phyloP scores from a whole-genome alignment of 2,888 invertebrate genomes.

The Stenichneumon culpator region DNA sequence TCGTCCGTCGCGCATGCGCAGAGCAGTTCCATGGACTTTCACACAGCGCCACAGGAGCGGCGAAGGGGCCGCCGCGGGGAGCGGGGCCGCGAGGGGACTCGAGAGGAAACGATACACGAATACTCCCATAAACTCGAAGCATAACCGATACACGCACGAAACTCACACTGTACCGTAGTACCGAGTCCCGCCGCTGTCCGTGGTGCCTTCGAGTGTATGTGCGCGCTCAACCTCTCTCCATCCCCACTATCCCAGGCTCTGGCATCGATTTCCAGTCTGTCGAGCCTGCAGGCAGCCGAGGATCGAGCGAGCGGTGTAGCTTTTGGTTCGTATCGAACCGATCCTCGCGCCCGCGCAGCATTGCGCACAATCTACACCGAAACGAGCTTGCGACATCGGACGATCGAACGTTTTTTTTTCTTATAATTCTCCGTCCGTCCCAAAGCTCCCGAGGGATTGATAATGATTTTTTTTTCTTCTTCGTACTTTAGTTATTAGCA shows the following conservation, averaged over 20 bases:
- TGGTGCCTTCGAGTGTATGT: conserved; percentile 68
- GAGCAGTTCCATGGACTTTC: conserved; percentile 42
- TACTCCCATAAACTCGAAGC: conserved; percentile 52
- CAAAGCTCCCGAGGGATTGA: conserved; percentile 13
- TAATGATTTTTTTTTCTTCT: background rate
- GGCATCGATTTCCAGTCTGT: conserved; percentile 84
- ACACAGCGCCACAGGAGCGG: conserved; percentile 35
- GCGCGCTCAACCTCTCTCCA: conserved; percentile 70
- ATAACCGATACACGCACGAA: conserved; percentile 63
- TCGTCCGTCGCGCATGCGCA: conserved; percentile 49
- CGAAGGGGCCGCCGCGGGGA: conserved; percentile 12
- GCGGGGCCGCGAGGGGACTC: background rate
- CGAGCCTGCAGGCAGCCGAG: conserved; percentile 74
- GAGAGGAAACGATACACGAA: conserved; percentile 43
- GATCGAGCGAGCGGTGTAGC: conserved; percentile 75
- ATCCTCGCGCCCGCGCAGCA: conserved; percentile 48
- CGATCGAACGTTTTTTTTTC: conserved; percentile 29
- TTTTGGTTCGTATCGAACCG: conserved; percentile 65
- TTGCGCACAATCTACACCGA: conserved; percentile 37
- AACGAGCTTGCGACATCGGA: conserved; percentile 49
- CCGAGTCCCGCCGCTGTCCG: conserved; percentile 3
- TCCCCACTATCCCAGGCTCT: conserved; percentile 76
- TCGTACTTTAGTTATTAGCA: background rate
- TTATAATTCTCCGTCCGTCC: background rate
- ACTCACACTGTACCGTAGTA: conserved; percentile 5